A percentile compares a stretch with the other conserved stretches of the same genome.
Evolutionary conservation across 1,140 invertebrate species (phyloP).

Genomic region (Chelonus insularis): DNA sequence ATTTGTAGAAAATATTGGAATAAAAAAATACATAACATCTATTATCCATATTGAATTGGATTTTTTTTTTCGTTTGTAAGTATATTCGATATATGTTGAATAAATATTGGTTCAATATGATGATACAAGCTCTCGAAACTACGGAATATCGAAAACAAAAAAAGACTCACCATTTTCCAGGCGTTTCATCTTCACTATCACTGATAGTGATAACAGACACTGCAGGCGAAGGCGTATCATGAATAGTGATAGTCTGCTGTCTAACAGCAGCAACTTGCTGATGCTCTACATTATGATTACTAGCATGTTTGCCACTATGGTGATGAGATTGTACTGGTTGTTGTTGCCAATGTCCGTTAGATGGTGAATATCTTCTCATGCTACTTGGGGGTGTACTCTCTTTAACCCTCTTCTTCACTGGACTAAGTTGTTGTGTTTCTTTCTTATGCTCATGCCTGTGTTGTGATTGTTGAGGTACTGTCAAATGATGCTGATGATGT

Average conservation of each 20-base stretch:
- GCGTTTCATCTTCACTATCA: slow-evolving; percentile 89
- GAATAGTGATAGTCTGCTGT: slow-evolving; percentile 82
- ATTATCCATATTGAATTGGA: no score
- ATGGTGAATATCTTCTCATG: slow-evolving; percentile 56
- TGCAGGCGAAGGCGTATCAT: slow-evolving; percentile 89
- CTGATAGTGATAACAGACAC: slow-evolving; percentile 97
- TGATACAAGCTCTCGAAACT: no score
- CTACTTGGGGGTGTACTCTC: slow-evolving; percentile 85
- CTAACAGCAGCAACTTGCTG: slow-evolving; percentile 58
- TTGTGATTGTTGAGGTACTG: slow-evolving; percentile 58
- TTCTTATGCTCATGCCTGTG: slow-evolving; percentile 72
- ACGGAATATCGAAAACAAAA: no score
- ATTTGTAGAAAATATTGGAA: no score
- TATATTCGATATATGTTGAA: no score
- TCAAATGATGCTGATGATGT: slow-evolving; percentile 62
- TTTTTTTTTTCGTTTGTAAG: no score
- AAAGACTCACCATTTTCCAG: slow-evolving; percentile 58
- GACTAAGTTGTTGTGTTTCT: slow-evolving; percentile 88
- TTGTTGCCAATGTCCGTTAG: slow-evolving; percentile 54
- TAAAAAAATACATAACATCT: no score
- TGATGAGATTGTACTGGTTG: slow-evolving; percentile 43
- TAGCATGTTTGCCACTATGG: slow-evolving; percentile 51
- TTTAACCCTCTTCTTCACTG: slow-evolving; percentile 97
- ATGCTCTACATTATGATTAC: slow-evolving; percentile 49
- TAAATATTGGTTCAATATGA: no score